Conservation (phyloP, 2,888 invertebrate genomes). For the Cerastis rubricosa region DNA sequence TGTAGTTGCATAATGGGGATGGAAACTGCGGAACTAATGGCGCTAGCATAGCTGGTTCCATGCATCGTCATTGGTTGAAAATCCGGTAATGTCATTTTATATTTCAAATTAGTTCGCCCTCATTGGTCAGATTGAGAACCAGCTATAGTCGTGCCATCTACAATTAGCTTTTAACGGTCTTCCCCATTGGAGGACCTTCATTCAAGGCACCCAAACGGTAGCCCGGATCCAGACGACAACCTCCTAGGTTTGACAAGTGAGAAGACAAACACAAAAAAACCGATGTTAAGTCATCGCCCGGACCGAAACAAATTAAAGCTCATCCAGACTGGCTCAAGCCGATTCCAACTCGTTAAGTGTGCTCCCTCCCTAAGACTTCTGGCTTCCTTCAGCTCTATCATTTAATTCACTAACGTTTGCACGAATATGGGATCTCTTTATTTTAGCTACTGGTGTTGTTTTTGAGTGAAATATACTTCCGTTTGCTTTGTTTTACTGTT, state of each 20-base stretch:
- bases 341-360: neutral
- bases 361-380: slow-evolving; percentile 35
- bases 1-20: neutral
- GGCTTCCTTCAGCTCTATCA: slow-evolving; percentile 37
- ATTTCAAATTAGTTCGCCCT: no score
- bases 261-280: no score
- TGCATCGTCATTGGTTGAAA: no score
- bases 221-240: neutral
- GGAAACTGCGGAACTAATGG: no score
- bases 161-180: no score
- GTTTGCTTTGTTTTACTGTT: slow-evolving; percentile 33
- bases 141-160: no score
- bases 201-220: neutral
- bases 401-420: slow-evolving; percentile 29
- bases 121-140: no score
- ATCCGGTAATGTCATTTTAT: no score
- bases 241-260: neutral
- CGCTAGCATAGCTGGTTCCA: no score
- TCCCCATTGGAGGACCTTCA: neutral
- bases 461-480: slow-evolving; percentile 32
- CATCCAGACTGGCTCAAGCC: neutral
- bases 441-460: slow-evolving; percentile 28
- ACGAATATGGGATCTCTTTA: slow-evolving; percentile 2
- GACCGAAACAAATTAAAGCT: neutral
- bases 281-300: neutral